Evolutionary conservation across 2,888 invertebrate genomes (phyloP).

Genomic region (Lordiphosa fenestrarum): DNA sequence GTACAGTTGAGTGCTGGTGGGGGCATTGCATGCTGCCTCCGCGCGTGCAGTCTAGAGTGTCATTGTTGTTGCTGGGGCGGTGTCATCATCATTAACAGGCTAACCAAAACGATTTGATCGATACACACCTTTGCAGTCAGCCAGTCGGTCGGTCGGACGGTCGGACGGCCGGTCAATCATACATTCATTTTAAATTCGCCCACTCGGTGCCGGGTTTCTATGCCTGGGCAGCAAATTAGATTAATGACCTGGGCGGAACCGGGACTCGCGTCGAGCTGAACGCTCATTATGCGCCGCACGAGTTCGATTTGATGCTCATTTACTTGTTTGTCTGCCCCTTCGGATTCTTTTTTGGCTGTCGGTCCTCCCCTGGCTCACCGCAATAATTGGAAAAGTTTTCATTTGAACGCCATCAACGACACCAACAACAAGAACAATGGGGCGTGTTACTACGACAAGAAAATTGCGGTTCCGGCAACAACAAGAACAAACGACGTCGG

Average conservation of each 20-base stretch:
- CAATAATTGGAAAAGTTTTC: constrained; percentile 79
- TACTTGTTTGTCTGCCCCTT: constrained; percentile 71
- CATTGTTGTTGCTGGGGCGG: constrained; percentile 21
- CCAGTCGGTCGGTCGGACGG: constrained; percentile 39
- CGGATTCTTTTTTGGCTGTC: constrained; percentile 38
- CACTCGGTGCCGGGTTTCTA: not conserved
- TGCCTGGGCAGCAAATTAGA: constrained; percentile 54
- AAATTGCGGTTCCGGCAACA: constrained; percentile 52
- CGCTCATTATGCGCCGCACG: constrained; percentile 70
- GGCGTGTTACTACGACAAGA: constrained; percentile 57
- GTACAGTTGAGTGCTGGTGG: too few relatives aligned
- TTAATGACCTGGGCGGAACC: constrained; percentile 53
- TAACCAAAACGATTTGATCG: constrained; percentile 52
- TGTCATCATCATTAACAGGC: constrained; percentile 67
- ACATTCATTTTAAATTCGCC: constrained; percentile 15
- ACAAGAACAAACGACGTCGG: constrained; percentile 21
- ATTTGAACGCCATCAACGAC: constrained; percentile 76
- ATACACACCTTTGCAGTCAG: constrained; percentile 54
- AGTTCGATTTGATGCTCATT: constrained; percentile 75
- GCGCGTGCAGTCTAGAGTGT: constrained; percentile 52
- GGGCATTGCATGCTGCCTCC: constrained; percentile 53
- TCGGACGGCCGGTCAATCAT: constrained; percentile 42
- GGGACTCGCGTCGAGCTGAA: constrained; percentile 9
- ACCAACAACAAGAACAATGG: constrained; percentile 69
- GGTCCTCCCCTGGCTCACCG: constrained; percentile 51